These are phyloP conservation scores for Andrena minutula DNA, from an alignment of 2,888 invertebrate genomes.

Conservation along the genomic window DNA sequence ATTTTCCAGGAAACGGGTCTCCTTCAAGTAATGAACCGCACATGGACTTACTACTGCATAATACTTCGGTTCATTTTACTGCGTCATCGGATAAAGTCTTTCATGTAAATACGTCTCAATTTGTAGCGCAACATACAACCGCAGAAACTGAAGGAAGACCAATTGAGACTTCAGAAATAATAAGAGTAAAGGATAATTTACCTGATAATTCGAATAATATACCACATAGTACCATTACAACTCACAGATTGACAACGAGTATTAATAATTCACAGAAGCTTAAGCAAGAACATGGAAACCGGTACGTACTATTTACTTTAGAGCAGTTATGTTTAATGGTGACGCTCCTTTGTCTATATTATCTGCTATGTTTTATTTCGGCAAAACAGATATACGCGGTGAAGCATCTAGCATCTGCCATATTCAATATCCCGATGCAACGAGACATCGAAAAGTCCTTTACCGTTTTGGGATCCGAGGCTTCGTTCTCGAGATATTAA, in stretches of 20 bases:
- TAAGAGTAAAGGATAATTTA: slow-evolving; percentile 17
- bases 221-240: slow-evolving; percentile 6
- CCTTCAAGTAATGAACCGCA: slow-evolving; percentile 28
- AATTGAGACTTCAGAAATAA: slow-evolving; percentile 16
- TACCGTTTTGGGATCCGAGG: too few species aligned
- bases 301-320: slow-evolving; percentile 21
- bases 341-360: too few species aligned
- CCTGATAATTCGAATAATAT: slow-evolving; percentile 31
- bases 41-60: too few species aligned
- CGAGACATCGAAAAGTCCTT: too few species aligned
- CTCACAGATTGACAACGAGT: slow-evolving; percentile 23
- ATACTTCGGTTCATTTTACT: slow-evolving; percentile 28
- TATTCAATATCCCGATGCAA: too few species aligned
- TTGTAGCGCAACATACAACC: too few species aligned
- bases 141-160: slow-evolving; percentile 27
- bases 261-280: slow-evolving; percentile 20
- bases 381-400: too few species aligned
- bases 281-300: slow-evolving; percentile 6
- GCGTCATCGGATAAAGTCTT: slow-evolving; percentile 82
- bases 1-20: neutral
- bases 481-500: too few species aligned
- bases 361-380: too few species aligned
- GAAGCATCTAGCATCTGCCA: too few species aligned
- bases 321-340: neutral
- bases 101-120: slow-evolving; percentile 58